Conservation (phyloP, 2,113 vertebrate species). For the Xiphophorus hellerii region DNA sequence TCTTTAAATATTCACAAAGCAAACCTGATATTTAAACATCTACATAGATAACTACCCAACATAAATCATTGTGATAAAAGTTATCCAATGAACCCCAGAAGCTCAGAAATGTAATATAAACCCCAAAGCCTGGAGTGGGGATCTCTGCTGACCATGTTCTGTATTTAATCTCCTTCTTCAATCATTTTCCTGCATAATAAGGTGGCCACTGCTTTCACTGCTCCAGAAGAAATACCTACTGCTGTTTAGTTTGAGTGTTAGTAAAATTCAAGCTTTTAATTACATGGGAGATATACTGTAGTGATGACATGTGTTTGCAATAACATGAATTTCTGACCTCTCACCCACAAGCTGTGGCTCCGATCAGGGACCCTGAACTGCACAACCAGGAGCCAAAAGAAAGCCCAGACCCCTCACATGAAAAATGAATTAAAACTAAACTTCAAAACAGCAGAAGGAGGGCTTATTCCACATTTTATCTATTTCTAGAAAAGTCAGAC, state of each 20-base stretch:
- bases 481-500: no score
- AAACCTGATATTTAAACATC: no score
- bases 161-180: no score
- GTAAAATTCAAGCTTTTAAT: not conserved
- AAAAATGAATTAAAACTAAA: not conserved
- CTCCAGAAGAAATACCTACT: not conserved
- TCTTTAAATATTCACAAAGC: no score
- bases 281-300: not conserved
- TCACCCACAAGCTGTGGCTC: slow-evolving; percentile 6
- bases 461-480: not conserved
- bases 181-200: no score
- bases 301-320: slow-evolving; percentile 52
- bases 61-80: no score
- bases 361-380: not conserved
- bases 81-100: no score
- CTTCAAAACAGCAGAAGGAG: not conserved
- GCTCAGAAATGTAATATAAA: no score
- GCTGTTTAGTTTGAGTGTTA: not conserved
- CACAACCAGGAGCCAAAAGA: not conserved
- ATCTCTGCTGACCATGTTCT: no score
- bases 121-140: no score
- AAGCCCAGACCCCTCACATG: not conserved
- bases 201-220: not conserved
- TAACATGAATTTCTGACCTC: slow-evolving; percentile 1
- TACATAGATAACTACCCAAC: no score